Percentiles rank a stretch among this genome's conserved stretches.
Evolutionary conservation across 2,797 vertebrate genomes (phyloP).

Genomic region (Gallinago solitaria): DNA sequence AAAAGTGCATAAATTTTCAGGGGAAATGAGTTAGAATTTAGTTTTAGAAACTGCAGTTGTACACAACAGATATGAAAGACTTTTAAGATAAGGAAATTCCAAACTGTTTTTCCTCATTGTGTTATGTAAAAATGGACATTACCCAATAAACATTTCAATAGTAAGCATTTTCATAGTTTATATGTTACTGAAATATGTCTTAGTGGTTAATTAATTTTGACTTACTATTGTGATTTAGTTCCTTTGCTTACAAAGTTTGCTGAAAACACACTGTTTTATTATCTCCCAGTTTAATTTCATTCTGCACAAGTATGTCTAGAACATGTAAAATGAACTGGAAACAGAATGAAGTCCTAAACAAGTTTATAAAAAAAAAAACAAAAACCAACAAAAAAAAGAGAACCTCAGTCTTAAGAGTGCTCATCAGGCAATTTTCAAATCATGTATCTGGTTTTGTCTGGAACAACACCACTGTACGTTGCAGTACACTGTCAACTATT

Average conservation of each 20-base stretch:
- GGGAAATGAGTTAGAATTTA: not conserved
- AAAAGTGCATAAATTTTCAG: not conserved
- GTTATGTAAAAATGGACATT: not conserved
- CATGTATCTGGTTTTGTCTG: slow-evolving; percentile 18
- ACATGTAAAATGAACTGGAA: not conserved
- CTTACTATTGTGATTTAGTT: not conserved
- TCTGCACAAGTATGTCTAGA: not conserved
- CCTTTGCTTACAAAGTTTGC: not conserved
- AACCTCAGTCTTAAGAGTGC: not conserved
- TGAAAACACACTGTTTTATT: not conserved
- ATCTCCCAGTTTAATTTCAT: not conserved
- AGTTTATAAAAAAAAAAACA: not conserved
- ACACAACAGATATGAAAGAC: not conserved
- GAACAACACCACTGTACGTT: not conserved
- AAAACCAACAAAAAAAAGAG: not conserved
- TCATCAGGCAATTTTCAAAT: slow-evolving; percentile 37
- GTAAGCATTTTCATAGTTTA: not conserved
- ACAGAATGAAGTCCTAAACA: not conserved
- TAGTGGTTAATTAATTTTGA: not conserved
- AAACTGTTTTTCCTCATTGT: not conserved
- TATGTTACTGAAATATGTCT: not conserved
- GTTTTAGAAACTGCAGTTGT: not conserved
- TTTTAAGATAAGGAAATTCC: not conserved
- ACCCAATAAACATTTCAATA: not conserved
- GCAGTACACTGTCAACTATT: not conserved